Evolutionary conservation across 2,797 vertebrate genomes (phyloP), one percentile per base, ranked within the genome.

Genomic region (Microcaecilia unicolor): DNA sequence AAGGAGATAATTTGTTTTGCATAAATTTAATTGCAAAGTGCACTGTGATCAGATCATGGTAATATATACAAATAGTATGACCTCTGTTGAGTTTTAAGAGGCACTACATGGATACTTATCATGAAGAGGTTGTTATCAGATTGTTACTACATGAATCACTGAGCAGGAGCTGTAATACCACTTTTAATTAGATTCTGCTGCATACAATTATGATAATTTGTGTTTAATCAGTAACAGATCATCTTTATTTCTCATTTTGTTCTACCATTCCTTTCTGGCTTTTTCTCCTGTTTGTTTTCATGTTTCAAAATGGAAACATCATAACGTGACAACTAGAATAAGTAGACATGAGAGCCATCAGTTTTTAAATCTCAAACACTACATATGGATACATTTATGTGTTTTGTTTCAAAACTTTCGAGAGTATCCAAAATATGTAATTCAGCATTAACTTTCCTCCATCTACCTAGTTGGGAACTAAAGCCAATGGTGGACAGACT

Each of bases 71-170:
- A 40, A 34, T 57, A 42, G 20, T 46, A 1, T 14, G 10, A 15
- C 9, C 14, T 14, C 6, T 13, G 26, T 34, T 22, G 31, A 34
- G 14, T 10, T 18, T 34, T 11, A 15, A 22, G 9, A 24, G 15
- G 5, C 7, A 28, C 26, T 46, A 23, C 4, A 3, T 39, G 10
- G 9, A 33, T 36, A 13, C 23, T 35, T 22, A 27, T 42, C 17
- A 52, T 28, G 44, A 43, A 21, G 20, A 38, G 29, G 43, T 45
- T 36, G 22, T 30, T 56, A 51, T 25, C 58, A 34, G 21, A 43
- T 43, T 58, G 51, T 45, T 28, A 48, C 41, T 32, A 35, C 19
- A 51, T 41, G 29, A 59, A 56, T 59, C 49, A 44, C 29, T 22
- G 44, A 51, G 34, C 14, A 58, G 0, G 25, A 48, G 51, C 39